Percentiles rank a stretch among this genome's conserved stretches.
Conservation (phyloP, 1,140 invertebrate genomes). For the Drosophila athabasca region DNA sequence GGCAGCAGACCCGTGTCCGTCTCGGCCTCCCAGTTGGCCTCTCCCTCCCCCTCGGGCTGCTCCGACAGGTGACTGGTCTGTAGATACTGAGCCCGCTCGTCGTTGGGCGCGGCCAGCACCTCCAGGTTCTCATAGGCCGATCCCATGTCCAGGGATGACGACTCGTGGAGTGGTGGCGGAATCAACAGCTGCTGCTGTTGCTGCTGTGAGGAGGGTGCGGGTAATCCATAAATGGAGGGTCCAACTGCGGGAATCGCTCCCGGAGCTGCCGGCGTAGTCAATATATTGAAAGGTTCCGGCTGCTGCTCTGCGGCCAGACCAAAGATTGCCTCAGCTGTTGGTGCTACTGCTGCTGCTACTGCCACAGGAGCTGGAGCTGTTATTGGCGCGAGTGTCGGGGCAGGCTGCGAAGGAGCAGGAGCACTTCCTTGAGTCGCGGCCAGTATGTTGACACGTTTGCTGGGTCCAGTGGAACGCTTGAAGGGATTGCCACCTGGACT, state of each 20-base stretch:
- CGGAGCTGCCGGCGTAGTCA: too few relatives aligned
- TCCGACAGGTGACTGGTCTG: conserved; percentile 89
- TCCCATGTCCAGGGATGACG: not conserved
- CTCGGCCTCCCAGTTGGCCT: conserved; percentile 44
- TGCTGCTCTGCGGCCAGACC: conserved; percentile 10
- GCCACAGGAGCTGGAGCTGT: too few relatives aligned
- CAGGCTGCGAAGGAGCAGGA: conserved; percentile 41
- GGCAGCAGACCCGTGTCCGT: conserved; percentile 83
- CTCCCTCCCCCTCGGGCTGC: conserved; percentile 82
- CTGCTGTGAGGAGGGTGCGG: not conserved
- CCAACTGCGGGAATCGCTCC: too few relatives aligned
- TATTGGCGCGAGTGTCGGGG: not conserved
- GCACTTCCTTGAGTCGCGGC: conserved; percentile 23
- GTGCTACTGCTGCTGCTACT: too few relatives aligned
- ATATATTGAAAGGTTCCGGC: not conserved
- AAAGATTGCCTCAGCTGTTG: too few relatives aligned
- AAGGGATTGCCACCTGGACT: conserved; percentile 66
- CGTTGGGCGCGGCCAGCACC: conserved; percentile 84
- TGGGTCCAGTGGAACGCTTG: conserved; percentile 81
- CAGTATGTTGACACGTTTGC: conserved; percentile 78
- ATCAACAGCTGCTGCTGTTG: conserved; percentile 11
- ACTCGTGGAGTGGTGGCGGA: too few relatives aligned
- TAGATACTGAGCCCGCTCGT: conserved; percentile 89
- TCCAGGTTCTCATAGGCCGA: conserved; percentile 54
- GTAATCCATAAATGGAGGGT: conserved; percentile 7